Percentiles rank a stretch among this genome's conserved stretches.
Conservation (phyloP, 1,140 invertebrate species). For the Euwallacea fornicatus region DNA sequence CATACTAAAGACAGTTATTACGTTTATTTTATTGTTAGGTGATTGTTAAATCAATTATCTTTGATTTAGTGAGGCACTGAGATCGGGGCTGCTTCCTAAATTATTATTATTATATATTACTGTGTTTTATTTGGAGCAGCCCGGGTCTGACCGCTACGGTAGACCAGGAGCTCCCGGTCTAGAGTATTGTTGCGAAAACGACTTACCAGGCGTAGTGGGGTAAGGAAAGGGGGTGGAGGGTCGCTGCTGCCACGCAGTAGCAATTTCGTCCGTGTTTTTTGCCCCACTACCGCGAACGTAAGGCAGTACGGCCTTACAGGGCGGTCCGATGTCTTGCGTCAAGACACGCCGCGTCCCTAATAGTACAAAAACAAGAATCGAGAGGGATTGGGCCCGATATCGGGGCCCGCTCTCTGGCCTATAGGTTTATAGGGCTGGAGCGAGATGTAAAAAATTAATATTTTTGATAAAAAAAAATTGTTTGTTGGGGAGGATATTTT, state of each 20-base stretch:
- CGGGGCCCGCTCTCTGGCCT: slow-evolving; percentile 19
- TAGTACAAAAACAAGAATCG: slow-evolving; percentile 50
- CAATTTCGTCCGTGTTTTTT: not conserved
- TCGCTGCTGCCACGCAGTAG: not conserved
- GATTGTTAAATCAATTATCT: slow-evolving; percentile 54
- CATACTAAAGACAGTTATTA: slow-evolving; percentile 35
- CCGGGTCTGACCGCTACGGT: not conserved
- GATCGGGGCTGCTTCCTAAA: slow-evolving; percentile 29
- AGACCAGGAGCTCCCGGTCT: not conserved
- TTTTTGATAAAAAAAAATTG: slow-evolving; percentile 56
- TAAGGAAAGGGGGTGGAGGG: not conserved
- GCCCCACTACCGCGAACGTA: slow-evolving; percentile 38
- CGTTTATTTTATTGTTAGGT: slow-evolving; percentile 53
- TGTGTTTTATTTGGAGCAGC: slow-evolving; percentile 38
- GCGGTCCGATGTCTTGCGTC: slow-evolving; percentile 48
- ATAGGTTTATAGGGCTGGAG: slow-evolving; percentile 18
- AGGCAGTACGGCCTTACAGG: slow-evolving; percentile 41
- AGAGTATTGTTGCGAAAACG: slow-evolving; percentile 41
- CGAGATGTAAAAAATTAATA: slow-evolving; percentile 51
- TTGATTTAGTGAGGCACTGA: slow-evolving; percentile 6
- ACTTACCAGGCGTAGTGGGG: not conserved
- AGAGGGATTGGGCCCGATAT: slow-evolving; percentile 47
- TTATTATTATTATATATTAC: slow-evolving; percentile 40
- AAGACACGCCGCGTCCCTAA: slow-evolving; percentile 49
- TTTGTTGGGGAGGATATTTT: slow-evolving; percentile 57